phyloP scores from a whole-genome alignment of 2,888 invertebrate genomes.

The Apodemia duryi region DNA sequence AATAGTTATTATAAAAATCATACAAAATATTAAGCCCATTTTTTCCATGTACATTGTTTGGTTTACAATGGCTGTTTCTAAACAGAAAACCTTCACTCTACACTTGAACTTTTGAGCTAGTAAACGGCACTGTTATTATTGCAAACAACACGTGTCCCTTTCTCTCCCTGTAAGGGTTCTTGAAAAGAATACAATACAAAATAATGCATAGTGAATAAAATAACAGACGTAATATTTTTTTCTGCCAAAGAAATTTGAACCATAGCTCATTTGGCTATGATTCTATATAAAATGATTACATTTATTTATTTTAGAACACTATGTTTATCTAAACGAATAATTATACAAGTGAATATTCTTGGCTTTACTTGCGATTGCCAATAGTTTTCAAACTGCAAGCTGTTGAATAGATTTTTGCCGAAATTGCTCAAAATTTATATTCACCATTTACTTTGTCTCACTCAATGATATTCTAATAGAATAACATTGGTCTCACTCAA shows the following conservation, averaged over 20 bases:
- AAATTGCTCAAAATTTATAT: too few species aligned
- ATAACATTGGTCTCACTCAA: too few species aligned
- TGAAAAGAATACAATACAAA: slow-evolving; percentile 20
- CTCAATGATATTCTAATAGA: too few species aligned
- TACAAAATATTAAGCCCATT: too few species aligned
- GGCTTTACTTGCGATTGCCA: neutral
- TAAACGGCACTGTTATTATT: slow-evolving; percentile 31
- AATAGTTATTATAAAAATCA: too few species aligned
- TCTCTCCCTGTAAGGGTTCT: slow-evolving; percentile 24
- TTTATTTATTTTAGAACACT: neutral
- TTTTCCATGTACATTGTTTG: too few species aligned
- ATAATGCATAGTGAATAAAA: slow-evolving; percentile 20
- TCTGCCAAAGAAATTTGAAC: neutral
- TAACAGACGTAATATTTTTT: neutral
- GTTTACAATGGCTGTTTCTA: too few species aligned
- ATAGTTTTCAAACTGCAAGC: neutral
- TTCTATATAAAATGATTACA: neutral
- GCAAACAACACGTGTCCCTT: slow-evolving; percentile 39
- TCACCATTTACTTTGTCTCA: too few species aligned
- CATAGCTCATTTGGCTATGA: neutral
- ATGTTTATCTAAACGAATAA: neutral
- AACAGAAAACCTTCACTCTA: slow-evolving; percentile 14
- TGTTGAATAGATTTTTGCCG: too few species aligned
- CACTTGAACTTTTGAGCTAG: slow-evolving; percentile 27
- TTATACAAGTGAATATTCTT: neutral